Evolutionary conservation across 2,888 invertebrate genomes (phyloP), one percentile per base, ranked within the genome.

Genomic region (Venusia cambrica): DNA sequence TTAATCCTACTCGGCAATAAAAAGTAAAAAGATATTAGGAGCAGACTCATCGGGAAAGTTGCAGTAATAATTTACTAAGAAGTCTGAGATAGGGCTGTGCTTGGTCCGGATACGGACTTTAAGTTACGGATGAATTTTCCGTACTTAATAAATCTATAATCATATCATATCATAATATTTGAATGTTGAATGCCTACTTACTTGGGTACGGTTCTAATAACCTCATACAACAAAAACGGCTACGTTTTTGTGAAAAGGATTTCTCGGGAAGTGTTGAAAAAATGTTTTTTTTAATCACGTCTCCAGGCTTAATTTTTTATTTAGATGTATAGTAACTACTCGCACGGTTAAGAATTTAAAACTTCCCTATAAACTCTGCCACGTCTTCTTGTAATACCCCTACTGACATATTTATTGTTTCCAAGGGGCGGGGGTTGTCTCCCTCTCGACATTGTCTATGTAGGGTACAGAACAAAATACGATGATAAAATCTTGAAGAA

Each of bases 331-430:
- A n/a, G n/a, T n/a, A n/a, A n/a, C n/a, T n/a, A n/a, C n/a, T n/a
- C n/a, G n/a, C n/a, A n/a, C n/a, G n/a, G n/a, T n/a, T n/a, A n/a
- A 35, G 35, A 25, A 14, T 12, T 5, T 5, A 8, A 4, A 26
- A 24, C 39, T 27, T 40, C 40, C 27, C 40, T 40, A 40, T 70
- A 73, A 76, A 62, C 56, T 50, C 49, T 35, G 50, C 54, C 59
- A 45, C 57, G 69, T 69, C 73, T 73, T 69, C 73, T 62, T 76
- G 78, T 83, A 77, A 84, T 84, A 81, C 79, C 76, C 74, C 64
- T 62, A 71, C 77, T 84, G 85, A 84, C 87, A 87, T 81, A 87
- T 87, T 87, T 87, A 87, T 87, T 78, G 83, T 81, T 74, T 70
- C 54, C 45, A 49, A 42, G 68, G 79, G 81, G 69, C 63, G 70